Percentiles rank a stretch among this genome's conserved stretches.
Conservation (phyloP, 2,797 vertebrate genomes). For the Coracias cyanogaster region DNA sequence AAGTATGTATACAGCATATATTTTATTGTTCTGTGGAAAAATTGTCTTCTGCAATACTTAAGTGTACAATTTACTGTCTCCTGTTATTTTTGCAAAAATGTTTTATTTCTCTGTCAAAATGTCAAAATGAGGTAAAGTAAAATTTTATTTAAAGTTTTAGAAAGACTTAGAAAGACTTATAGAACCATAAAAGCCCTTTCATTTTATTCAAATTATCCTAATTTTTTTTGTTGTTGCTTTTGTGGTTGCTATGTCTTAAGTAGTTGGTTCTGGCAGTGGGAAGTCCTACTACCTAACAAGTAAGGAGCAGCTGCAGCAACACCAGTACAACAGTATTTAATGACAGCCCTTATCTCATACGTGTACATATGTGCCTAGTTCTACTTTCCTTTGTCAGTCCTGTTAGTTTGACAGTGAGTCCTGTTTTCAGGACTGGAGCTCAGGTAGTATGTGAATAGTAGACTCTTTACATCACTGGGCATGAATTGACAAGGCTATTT, state of each 20-base stretch:
- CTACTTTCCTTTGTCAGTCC: background rate
- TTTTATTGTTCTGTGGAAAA: background rate
- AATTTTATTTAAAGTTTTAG: background rate
- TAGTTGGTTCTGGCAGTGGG: background rate
- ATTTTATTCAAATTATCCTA: background rate
- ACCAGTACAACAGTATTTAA: background rate
- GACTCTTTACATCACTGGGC: background rate
- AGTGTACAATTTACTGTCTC: background rate
- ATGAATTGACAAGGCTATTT: background rate
- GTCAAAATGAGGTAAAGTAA: background rate
- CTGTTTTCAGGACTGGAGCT: background rate
- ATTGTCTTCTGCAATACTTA: background rate
- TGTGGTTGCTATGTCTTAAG: background rate
- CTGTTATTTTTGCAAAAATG: background rate
- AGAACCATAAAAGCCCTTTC: background rate
- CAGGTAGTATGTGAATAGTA: background rate
- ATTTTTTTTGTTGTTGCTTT: background rate
- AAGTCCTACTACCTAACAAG: background rate
- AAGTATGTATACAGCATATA: background rate
- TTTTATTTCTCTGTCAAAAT: slow-evolving; percentile 19
- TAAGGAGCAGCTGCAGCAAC: background rate
- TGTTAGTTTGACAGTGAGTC: background rate
- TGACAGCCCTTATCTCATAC: background rate
- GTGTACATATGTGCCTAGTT: accelerated
- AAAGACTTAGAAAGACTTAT: background rate